These are phyloP conservation scores for Oenanthe oenanthe DNA, from an alignment of 2,113 vertebrate species.

Conservation along the genomic window DNA sequence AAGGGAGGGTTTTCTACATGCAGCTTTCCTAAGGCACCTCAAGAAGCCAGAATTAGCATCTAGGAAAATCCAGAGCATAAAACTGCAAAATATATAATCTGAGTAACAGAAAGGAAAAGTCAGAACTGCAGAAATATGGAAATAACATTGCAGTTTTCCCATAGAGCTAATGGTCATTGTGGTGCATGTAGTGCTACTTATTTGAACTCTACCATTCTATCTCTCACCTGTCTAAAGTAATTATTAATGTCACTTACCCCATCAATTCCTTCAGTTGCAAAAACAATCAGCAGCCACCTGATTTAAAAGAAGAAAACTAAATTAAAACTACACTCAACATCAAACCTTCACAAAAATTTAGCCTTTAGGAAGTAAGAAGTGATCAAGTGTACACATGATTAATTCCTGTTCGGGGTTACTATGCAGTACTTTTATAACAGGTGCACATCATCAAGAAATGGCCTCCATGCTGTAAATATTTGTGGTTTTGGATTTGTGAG, in stretches of 20 bases:
- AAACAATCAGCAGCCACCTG: constrained; percentile 61
- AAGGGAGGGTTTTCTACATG: background rate
- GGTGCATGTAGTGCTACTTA: background rate
- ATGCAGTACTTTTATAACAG: background rate
- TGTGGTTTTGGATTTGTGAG: background rate
- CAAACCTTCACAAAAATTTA: background rate
- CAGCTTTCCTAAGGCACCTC: background rate
- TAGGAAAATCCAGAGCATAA: background rate
- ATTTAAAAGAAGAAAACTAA: constrained; percentile 7
- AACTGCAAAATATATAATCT: background rate
- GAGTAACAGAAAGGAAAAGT: background rate
- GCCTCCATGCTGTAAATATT: background rate
- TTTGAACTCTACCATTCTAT: background rate
- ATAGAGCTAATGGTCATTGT: background rate
- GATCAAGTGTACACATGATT: background rate
- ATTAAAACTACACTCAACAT: constrained; percentile 11
- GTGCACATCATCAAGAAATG: background rate
- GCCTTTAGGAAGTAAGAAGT: background rate
- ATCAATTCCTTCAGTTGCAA: constrained; percentile 28
- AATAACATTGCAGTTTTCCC: background rate
- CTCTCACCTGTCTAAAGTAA: background rate
- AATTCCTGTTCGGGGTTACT: background rate
- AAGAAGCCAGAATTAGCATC: background rate
- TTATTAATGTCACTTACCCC: constrained; percentile 54
- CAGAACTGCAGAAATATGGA: background rate